phyloP scores from a whole-genome alignment of 2,113 vertebrate genomes.

The Xenopus laevis region DNA sequence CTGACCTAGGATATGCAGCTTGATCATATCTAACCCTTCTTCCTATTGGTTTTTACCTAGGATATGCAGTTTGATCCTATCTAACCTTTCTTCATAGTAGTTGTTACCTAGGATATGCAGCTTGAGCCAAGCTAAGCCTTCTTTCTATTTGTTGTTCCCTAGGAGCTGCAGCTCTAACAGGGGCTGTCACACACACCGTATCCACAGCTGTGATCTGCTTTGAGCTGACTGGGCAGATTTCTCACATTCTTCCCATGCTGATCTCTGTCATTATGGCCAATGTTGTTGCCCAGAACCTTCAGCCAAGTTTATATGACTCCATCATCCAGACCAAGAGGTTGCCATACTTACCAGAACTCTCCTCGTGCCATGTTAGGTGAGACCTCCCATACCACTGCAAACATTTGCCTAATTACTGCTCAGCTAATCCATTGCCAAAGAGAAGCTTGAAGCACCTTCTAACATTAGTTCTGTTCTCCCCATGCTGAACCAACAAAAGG shows the following conservation, averaged over 20 bases:
- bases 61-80: too few species aligned
- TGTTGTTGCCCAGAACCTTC: slow-evolving; percentile 95
- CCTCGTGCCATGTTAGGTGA: slow-evolving; percentile 85
- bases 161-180: slow-evolving; percentile 92
- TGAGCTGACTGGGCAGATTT: slow-evolving; percentile 92
- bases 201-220: slow-evolving; percentile 98
- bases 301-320: slow-evolving; percentile 95
- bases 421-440: too few species aligned
- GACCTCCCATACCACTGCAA: neutral
- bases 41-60: too few species aligned
- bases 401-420: neutral
- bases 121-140: too few species aligned
- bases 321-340: slow-evolving; percentile 98
- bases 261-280: slow-evolving; percentile 96
- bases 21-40: too few species aligned
- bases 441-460: too few species aligned
- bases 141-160: neutral
- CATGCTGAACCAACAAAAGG: too few species aligned
- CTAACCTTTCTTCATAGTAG: too few species aligned
- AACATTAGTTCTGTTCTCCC: too few species aligned
- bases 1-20: too few species aligned
- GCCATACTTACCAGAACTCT: slow-evolving; percentile 93
- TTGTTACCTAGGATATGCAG: too few species aligned
- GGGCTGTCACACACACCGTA: slow-evolving; percentile 92
- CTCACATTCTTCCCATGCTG: slow-evolving; percentile 97